Conservation (phyloP, 2,888 invertebrate genomes). For the Agrilus biguttatus region DNA sequence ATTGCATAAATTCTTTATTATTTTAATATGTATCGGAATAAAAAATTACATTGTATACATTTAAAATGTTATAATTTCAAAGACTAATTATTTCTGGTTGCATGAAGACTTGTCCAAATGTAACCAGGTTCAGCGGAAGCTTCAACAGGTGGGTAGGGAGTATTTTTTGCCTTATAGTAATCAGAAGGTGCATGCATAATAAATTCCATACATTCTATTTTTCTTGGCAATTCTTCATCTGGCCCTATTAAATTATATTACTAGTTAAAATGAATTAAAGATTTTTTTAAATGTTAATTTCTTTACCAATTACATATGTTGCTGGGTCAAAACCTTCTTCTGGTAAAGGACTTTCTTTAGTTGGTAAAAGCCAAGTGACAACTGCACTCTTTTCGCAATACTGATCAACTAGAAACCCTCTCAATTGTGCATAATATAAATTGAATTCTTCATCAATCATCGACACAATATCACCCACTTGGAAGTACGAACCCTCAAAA, state of each 20-base stretch:
- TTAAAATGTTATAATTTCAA: neutral
- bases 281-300: constrained; percentile 2
- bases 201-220: constrained; percentile 77
- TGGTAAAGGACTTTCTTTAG: constrained; percentile 62
- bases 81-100: neutral
- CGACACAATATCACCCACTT: constrained; percentile 84
- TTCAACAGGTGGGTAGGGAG: constrained; percentile 55
- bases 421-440: constrained; percentile 78
- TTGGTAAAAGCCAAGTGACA: constrained; percentile 83
- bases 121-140: constrained; percentile 34
- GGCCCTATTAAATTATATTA: constrained; percentile 47
- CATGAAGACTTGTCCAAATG: constrained; percentile 42
- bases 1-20: too few species aligned
- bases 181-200: constrained; percentile 89
- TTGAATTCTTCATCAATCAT: constrained; percentile 61
- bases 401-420: constrained; percentile 80
- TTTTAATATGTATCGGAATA: too few species aligned
- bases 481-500: constrained; percentile 59
- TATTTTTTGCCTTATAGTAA: constrained; percentile 64
- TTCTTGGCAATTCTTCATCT: constrained; percentile 78
- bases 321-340: constrained; percentile 72
- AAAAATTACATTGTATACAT: too few species aligned
- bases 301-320: constrained; percentile 71
- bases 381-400: constrained; percentile 89
- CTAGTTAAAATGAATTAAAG: constrained; percentile 1